Evolutionary conservation across 2,888 invertebrate species (phyloP).

Genomic region (Liopterus haemorrhoidalis): DNA sequence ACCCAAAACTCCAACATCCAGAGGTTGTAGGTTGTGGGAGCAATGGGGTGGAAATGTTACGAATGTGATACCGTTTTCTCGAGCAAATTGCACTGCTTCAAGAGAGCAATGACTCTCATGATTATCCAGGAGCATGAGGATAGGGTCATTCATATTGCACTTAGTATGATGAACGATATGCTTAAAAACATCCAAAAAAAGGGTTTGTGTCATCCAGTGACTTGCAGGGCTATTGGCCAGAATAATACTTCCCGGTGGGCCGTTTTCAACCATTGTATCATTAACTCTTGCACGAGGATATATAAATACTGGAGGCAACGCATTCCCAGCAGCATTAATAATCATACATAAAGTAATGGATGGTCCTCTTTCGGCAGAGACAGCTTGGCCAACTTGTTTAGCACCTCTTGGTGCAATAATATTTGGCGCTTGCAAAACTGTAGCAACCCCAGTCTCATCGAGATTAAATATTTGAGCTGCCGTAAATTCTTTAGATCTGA

Average conservation of each 20-base stretch:
- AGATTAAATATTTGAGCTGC: slow-evolving; percentile 15
- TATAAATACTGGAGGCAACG: slow-evolving; percentile 28
- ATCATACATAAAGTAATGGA: slow-evolving; percentile 8
- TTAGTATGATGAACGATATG: slow-evolving; percentile 20
- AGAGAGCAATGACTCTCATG: slow-evolving; percentile 36
- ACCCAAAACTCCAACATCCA: slow-evolving; percentile 32
- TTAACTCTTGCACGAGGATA: slow-evolving; percentile 29
- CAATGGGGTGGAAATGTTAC: slow-evolving; percentile 41
- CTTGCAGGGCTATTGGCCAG: slow-evolving; percentile 33
- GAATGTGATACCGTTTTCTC: slow-evolving; percentile 40
- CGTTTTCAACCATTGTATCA: slow-evolving; percentile 28
- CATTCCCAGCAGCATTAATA: slow-evolving; percentile 8
- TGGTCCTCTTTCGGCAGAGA: slow-evolving; percentile 13
- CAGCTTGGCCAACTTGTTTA: slow-evolving; percentile 21
- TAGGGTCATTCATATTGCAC: slow-evolving; percentile 25
- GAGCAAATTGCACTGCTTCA: slow-evolving; percentile 35
- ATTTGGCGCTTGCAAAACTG: slow-evolving; percentile 14
- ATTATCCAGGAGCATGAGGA: slow-evolving; percentile 37
- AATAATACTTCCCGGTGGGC: slow-evolving; percentile 30
- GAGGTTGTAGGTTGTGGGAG: slow-evolving; percentile 39
- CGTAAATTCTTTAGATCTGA: slow-evolving; percentile 1
- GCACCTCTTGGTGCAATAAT: slow-evolving; percentile 1
- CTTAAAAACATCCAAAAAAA: slow-evolving; percentile 34
- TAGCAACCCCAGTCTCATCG: slow-evolving; percentile 12
- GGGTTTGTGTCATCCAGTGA: slow-evolving; percentile 35